These are phyloP conservation scores for Prosapia bicincta DNA, from an alignment of 2,888 invertebrate species.

Conservation along the genomic window DNA sequence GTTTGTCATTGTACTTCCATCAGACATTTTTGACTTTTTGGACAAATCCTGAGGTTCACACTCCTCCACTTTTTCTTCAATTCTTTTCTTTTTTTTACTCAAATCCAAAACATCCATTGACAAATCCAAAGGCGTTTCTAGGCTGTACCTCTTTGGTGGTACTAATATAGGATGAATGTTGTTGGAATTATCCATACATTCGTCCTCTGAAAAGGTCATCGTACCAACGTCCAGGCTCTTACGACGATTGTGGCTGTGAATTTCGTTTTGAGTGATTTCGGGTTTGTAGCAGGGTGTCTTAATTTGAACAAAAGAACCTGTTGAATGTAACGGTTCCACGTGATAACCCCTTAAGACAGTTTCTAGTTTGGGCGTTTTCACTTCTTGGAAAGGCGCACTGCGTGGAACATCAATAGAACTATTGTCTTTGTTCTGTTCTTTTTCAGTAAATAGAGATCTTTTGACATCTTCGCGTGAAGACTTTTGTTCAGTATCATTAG, in stretches of 20 bases:
- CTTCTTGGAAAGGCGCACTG: not conserved
- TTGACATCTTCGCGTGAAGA: conserved; percentile 30
- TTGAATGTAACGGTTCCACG: not conserved
- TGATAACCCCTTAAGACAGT: not conserved
- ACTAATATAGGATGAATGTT: not conserved
- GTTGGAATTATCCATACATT: conserved; percentile 33
- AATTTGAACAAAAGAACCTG: not conserved
- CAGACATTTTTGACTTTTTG: conserved; percentile 42
- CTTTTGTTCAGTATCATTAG: conserved; percentile 58
- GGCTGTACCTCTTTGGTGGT: conserved; percentile 30
- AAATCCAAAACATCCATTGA: conserved; percentile 79
- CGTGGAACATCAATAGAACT: not conserved
- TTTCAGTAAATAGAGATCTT: conserved; percentile 31
- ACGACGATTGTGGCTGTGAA: conserved; percentile 12
- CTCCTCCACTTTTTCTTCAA: conserved; percentile 39
- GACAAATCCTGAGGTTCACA: conserved; percentile 50
- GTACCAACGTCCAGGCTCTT: conserved; percentile 32
- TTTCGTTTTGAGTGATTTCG: conserved; percentile 10
- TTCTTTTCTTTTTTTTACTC: conserved; percentile 63
- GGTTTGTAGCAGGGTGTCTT: not conserved
- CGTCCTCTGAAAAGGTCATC: conserved; percentile 46
- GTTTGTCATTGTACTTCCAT: not conserved
- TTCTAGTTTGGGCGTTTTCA: not conserved
- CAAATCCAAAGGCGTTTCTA: conserved; percentile 62
- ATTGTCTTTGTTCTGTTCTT: not conserved